Conservation (phyloP, 2,113 vertebrate species). For the Ovibos moschatus region DNA sequence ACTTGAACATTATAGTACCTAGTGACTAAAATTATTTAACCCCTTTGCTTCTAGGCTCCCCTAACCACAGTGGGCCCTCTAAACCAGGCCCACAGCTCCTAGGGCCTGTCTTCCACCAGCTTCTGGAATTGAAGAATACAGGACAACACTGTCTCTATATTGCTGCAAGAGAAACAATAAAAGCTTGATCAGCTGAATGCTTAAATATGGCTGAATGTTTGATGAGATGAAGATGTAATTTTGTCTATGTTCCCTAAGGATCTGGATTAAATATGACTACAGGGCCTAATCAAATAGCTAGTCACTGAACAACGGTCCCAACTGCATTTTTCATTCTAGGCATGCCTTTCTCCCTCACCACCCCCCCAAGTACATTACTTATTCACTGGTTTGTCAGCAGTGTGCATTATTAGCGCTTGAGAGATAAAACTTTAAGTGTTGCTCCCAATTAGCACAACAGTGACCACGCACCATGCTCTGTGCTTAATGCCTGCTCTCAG, state of each 20-base stretch:
- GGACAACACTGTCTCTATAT: constrained; percentile 85
- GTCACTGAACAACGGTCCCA: constrained; percentile 87
- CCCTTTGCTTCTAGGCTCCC: neutral
- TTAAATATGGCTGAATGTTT: constrained; percentile 94
- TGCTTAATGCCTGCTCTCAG: constrained; percentile 94
- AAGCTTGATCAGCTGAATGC: constrained; percentile 90
- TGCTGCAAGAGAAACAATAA: constrained; percentile 89
- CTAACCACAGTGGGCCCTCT: neutral
- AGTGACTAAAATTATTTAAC: neutral
- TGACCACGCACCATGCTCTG: constrained; percentile 95
- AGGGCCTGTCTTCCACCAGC: constrained; percentile 71
- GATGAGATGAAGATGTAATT: constrained; percentile 97
- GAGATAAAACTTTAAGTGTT: constrained; percentile 99
- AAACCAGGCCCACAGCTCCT: neutral
- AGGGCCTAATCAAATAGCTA: constrained; percentile 92
- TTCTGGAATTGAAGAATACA: constrained; percentile 74
- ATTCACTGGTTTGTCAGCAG: constrained; percentile 96
- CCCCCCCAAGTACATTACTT: constrained; percentile 88
- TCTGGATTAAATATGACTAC: constrained; percentile 94
- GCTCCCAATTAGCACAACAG: constrained; percentile 99
- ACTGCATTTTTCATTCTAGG: constrained; percentile 91
- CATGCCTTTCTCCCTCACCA: constrained; percentile 76
- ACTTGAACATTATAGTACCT: neutral
- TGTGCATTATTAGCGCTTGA: constrained; percentile 97
- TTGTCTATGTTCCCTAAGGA: constrained; percentile 89